Evolutionary conservation across 2,113 vertebrate genomes (phyloP), one percentile per base, ranked within the genome.

Genomic region (Neodontobutis hainanensis): DNA sequence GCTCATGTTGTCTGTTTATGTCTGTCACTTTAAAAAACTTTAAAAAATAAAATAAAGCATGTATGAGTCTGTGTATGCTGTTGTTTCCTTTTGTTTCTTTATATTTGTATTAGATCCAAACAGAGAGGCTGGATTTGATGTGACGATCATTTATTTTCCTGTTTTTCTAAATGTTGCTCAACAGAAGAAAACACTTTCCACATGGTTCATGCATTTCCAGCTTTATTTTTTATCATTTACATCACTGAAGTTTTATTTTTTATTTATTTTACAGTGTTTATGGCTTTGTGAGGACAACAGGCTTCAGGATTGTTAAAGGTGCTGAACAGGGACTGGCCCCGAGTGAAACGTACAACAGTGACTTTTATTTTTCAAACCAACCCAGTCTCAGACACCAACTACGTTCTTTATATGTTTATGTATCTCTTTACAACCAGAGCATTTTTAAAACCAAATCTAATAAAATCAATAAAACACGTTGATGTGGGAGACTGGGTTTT

Each of bases 231-330:
- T 50, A 43, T 61, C 61, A 42, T 64, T 49, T 64, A 36, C 62
- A 65, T 68, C 2, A 34, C 45, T 47, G 46, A 14, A 5, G 3
- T 27, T 58, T 16, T 58, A 27, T 42, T 58, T 9, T 52, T 35
- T 9, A 19, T 59, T 59, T 15, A 14, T 65, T 38, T 45, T 11
- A 1, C 34, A 61, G 75, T 53, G 19, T 48, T 55, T 79, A 75
- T 85, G 71, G 80, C 84, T 88, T 81, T 3, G 56, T 64, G 63
- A 68, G 12, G 47, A 44, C 56, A 53, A 40, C 60, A 11, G 62
- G 55, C 51, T 40, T 61, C 68, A 19, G 40, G 36, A 61, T 65
- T 27, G 19, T 27, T 53, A 76, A 82, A 84, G 73, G 81, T 78
- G 82, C 77, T 34, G 16, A 35, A 63, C 38, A 0, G 58, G 52